Conservation (phyloP, 1,140 invertebrate species). For the Tenebrio molitor region DNA sequence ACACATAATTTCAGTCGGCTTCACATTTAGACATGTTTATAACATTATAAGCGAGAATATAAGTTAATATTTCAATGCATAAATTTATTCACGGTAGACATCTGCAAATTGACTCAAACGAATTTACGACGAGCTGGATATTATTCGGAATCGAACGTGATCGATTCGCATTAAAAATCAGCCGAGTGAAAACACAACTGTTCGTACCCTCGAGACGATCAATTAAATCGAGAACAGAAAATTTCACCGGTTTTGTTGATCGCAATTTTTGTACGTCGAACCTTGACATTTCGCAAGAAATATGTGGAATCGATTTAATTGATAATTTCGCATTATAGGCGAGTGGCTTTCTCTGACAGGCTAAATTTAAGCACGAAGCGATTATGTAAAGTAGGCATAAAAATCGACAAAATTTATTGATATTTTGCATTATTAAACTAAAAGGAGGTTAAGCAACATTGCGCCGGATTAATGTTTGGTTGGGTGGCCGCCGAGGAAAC, state of each 20-base stretch:
- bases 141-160: conserved; percentile 21
- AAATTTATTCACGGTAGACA: conserved; percentile 33
- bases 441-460: no score
- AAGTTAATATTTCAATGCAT: conserved; percentile 39
- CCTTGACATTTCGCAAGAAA: conserved; percentile 13
- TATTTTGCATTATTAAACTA: no score
- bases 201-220: not conserved
- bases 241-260: not conserved
- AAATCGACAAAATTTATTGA: conserved; percentile 18
- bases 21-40: conserved; percentile 40
- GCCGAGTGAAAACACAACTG: not conserved
- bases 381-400: conserved; percentile 13
- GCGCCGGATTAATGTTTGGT: no score
- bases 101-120: conserved; percentile 37
- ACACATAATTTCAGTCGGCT: conserved; percentile 36
- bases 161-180: conserved; percentile 21
- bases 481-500: no score
- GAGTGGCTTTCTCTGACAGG: conserved; percentile 1
- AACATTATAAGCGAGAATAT: conserved; percentile 40
- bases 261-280: not conserved
- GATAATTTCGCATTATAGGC: conserved; percentile 13
- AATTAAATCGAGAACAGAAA: not conserved
- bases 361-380: conserved; percentile 2
- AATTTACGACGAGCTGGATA: conserved; percentile 25
- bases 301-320: conserved; percentile 25